These are phyloP conservation scores for Aphrophora alni DNA, from an alignment of 2,888 invertebrate genomes.

Conservation along the genomic window DNA sequence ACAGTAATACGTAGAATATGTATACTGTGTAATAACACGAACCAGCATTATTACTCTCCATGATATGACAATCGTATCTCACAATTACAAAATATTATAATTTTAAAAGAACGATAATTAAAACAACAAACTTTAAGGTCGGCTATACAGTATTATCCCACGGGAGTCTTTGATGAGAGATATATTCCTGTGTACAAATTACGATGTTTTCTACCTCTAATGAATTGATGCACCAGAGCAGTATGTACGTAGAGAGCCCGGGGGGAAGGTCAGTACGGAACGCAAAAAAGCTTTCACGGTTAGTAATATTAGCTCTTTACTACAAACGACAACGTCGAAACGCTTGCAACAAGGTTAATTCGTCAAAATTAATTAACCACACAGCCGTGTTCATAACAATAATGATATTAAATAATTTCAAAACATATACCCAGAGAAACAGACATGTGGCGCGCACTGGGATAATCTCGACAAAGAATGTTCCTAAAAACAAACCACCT, in stretches of 20 bases:
- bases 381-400: not conserved
- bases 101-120: too few species aligned
- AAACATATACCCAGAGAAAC: too few species aligned
- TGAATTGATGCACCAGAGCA: not conserved
- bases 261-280: not conserved
- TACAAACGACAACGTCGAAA: not conserved
- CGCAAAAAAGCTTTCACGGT: constrained; percentile 33
- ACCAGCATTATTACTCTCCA: too few species aligned
- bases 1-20: too few species aligned
- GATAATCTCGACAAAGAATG: too few species aligned
- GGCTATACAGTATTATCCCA: not conserved
- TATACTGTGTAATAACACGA: too few species aligned
- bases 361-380: constrained; percentile 28
- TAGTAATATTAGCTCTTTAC: not conserved
- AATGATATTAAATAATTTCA: constrained; percentile 24
- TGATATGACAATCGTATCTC: too few species aligned
- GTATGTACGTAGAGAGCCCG: not conserved
- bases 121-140: not conserved
- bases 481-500: too few species aligned
- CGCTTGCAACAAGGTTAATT: constrained; percentile 17
- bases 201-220: not conserved
- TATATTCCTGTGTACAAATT: not conserved
- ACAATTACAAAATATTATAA: too few species aligned
- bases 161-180: not conserved
- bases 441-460: too few species aligned